Percentiles rank a stretch among this genome's conserved stretches.
These are phyloP conservation scores for Diaphora mendica DNA, from an alignment of 2,888 invertebrate species.

Conservation along the genomic window DNA sequence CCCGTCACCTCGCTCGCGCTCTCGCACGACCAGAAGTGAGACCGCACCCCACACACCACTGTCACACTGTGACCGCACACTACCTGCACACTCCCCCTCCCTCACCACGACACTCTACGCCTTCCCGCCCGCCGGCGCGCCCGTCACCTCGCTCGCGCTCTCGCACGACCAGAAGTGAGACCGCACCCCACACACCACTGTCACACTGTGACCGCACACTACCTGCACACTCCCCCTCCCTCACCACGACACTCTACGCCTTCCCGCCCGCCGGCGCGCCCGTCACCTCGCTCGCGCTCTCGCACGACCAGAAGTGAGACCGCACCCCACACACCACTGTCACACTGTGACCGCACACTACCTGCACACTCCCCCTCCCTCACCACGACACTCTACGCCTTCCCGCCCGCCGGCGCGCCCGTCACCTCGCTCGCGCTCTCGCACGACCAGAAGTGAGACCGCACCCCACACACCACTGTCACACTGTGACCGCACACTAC, in stretches of 20 bases:
- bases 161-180: conserved; percentile 99
- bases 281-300: conserved; percentile 96
- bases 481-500: no score
- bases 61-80: no score
- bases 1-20: conserved; percentile 97
- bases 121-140: conserved; percentile 98
- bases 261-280: conserved; percentile 99
- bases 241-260: conserved; percentile 98
- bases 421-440: conserved; percentile 97
- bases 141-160: conserved; percentile 96
- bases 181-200: background rate
- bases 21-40: conserved; percentile 99
- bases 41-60: conserved; percentile 34
- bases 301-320: conserved; percentile 99
- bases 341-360: no score
- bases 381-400: conserved; percentile 98
- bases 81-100: no score
- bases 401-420: conserved; percentile 98
- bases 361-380: no score
- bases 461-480: background rate
- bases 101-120: conserved; percentile 99
- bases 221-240: no score
- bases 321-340: background rate
- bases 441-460: conserved; percentile 98
- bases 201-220: no score